These are phyloP conservation scores for Drosophila insularis DNA, from an alignment of 1,140 invertebrate genomes.

Conservation along the genomic window DNA sequence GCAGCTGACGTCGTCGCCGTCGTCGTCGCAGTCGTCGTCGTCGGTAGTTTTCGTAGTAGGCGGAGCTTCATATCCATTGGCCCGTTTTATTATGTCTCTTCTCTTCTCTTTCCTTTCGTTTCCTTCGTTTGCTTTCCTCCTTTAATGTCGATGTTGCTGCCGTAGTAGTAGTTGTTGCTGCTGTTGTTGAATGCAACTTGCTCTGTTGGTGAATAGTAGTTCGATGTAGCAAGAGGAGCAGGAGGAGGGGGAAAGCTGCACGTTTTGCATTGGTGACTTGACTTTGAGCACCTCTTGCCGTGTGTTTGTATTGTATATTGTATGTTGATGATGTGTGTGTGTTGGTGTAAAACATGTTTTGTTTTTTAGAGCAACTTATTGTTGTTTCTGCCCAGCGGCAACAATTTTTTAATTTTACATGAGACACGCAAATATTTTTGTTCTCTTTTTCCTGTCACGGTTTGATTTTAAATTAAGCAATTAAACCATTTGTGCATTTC, in stretches of 20 bases:
- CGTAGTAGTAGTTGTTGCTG: slow-evolving; percentile 35
- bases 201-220: slow-evolving; percentile 42
- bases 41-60: slow-evolving; percentile 76
- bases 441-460: slow-evolving; percentile 27
- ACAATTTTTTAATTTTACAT: slow-evolving; percentile 46
- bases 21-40: slow-evolving; percentile 43
- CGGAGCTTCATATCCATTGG: slow-evolving; percentile 82
- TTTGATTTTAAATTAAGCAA: slow-evolving; percentile 68
- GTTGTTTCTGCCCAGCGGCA: slow-evolving; percentile 30
- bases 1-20: slow-evolving; percentile 43
- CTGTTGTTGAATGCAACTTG: slow-evolving; percentile 52
- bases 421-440: slow-evolving; percentile 40
- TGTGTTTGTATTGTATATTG: neutral
- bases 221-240: slow-evolving; percentile 19
- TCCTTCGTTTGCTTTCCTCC: slow-evolving; percentile 37
- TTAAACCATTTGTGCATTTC: slow-evolving; percentile 72
- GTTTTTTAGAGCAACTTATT: slow-evolving; percentile 45
- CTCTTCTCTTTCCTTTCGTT: slow-evolving; percentile 69
- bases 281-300: slow-evolving; percentile 18
- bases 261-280: slow-evolving; percentile 71
- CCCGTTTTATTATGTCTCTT: slow-evolving; percentile 78
- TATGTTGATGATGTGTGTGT: slow-evolving; percentile 15
- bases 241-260: slow-evolving; percentile 41
- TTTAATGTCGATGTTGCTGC: slow-evolving; percentile 45
- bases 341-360: slow-evolving; percentile 62